Percentiles rank a stretch among this genome's conserved stretches.
Evolutionary conservation across 2,113 vertebrate species (phyloP).

Genomic region (Myanophis thanlyinensis): DNA sequence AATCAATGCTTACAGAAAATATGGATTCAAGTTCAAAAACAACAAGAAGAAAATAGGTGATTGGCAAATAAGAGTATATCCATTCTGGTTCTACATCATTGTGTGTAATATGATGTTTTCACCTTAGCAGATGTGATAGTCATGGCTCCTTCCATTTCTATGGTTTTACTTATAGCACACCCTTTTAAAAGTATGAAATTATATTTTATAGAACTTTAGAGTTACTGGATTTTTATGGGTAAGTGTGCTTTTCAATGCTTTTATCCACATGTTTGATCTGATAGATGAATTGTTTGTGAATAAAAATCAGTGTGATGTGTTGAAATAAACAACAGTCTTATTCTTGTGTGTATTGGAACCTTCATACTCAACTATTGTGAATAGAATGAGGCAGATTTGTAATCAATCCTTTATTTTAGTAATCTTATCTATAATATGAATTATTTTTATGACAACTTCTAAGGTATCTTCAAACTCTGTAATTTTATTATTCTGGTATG

Average conservation of each 20-base stretch:
- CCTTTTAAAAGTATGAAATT: background rate
- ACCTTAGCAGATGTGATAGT: background rate
- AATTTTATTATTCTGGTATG: background rate
- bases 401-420: conserved; percentile 35
- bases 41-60: background rate
- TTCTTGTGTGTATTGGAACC: conserved; percentile 1
- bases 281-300: background rate
- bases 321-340: conserved; percentile 38
- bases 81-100: background rate
- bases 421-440: background rate
- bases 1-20: background rate
- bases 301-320: background rate
- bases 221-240: background rate
- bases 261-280: background rate
- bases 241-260: background rate
- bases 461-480: too few relatives aligned
- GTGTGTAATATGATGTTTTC: background rate
- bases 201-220: background rate
- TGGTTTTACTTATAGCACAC: background rate
- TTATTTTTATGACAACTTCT: background rate
- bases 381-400: conserved; percentile 50
- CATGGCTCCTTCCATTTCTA: background rate
- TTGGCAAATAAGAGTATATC: background rate
- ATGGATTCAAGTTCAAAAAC: background rate
- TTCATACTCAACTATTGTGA: conserved; percentile 45